A percentile compares a stretch with the other conserved stretches of the same genome.
phyloP scores from a whole-genome alignment of 2,888 invertebrate species.

The Polyommatus iphigenia region DNA sequence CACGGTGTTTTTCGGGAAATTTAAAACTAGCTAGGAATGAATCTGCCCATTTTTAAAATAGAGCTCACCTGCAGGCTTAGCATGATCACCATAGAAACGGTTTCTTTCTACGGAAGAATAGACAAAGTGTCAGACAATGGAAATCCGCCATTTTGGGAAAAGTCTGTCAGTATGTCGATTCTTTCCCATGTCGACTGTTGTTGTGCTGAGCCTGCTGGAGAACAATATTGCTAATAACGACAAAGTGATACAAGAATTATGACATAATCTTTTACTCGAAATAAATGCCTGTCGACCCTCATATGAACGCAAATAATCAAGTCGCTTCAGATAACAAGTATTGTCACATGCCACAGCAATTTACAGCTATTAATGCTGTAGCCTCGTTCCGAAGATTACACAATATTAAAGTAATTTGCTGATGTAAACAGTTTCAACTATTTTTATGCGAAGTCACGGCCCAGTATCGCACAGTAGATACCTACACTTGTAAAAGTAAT shows the following conservation, averaged over 20 bases:
- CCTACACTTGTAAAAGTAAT: not conserved
- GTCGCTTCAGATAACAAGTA: not conserved
- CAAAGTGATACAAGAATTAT: not conserved
- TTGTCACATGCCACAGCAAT: constrained; percentile 15
- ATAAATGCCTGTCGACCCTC: not conserved
- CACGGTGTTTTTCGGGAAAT: too few relatives aligned
- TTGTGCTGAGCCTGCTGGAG: too few relatives aligned
- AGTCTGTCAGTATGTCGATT: too few relatives aligned
- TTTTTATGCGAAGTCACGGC: constrained; percentile 24
- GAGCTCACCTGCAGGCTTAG: too few relatives aligned
- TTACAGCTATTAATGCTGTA: constrained; percentile 13
- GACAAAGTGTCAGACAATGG: too few relatives aligned
- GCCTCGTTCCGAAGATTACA: not conserved
- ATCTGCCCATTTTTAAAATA: too few relatives aligned
- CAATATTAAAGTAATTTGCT: constrained; percentile 19
- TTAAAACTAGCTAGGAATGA: too few relatives aligned
- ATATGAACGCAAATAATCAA: not conserved
- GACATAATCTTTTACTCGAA: not conserved
- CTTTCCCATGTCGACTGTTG: too few relatives aligned
- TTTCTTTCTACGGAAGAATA: too few relatives aligned
- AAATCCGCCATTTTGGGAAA: too few relatives aligned
- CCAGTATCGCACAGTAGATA: not conserved
- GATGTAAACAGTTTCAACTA: constrained; percentile 20
- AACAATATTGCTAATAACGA: too few relatives aligned
- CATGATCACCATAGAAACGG: too few relatives aligned